Evolutionary conservation across 2,888 invertebrate genomes (phyloP), one percentile per base, ranked within the genome.

Genomic region (Siphonodentalium dalli): DNA sequence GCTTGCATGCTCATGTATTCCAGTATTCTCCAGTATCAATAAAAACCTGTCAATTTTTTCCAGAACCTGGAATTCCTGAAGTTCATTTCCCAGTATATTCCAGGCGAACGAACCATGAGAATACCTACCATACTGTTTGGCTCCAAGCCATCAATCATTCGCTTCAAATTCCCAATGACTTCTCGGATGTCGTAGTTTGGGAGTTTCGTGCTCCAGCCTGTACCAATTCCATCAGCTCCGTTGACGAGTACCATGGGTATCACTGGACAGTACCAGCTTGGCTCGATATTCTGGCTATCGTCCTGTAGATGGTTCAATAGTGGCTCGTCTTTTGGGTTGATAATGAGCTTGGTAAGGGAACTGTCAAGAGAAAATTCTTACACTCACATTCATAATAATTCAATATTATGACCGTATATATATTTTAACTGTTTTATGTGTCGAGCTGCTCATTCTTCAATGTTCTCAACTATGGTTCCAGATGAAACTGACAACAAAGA

Each of bases 151-250:
- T 89, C 87, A 62, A 99, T 84, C 88, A 98, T 86, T 11, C 87
- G 74, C 47, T 77, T 79, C 21, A 99, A 77, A 79, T 95, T 96
- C 11, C 84, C 84, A 2, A 93, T 89, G 46, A 99, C 87, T 57
- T 97, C 96, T 46, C 95, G 84, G 0, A 97, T 93, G 83, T 97
- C 94, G 79, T 91, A 94, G 83, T 98, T 98, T 3, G 93, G 92
- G 71, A 99, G 91, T 81, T 93, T 96, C 0, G 97, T 98, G 84
- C 92, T 92, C 97, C 97, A 98, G 18, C 97, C 98, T 0, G 98
- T 98, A 42, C 97, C 98, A 71, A 99, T 98, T 63, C 95, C 99
- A 60, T 97, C 96, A 1, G 96, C 92, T 0, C 99, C 99, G 78
- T 99, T 99, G 0, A 99, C 91, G 42, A 99, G 84, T 20, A 98